phyloP scores from a whole-genome alignment of 92 coral and sea anemone genomes.

The Parazoanthus atlanticus region DNA sequence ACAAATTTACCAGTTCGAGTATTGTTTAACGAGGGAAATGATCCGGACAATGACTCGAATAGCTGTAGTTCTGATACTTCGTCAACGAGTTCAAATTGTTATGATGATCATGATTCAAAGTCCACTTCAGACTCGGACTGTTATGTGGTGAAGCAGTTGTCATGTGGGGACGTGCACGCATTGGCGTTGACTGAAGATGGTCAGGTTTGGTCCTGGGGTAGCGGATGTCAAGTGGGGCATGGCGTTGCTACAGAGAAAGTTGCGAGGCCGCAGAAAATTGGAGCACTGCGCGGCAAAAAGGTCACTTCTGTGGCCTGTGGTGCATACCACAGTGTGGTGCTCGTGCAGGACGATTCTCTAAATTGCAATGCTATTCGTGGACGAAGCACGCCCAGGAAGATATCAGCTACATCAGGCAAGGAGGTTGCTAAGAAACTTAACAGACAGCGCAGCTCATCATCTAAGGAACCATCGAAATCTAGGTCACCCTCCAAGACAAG shows the following conservation, averaged over 20 bases:
- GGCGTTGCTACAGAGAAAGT: slow-evolving; percentile 61
- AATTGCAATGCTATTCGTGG: slow-evolving; percentile 37
- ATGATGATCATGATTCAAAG: slow-evolving; percentile 21
- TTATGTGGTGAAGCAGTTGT: slow-evolving; percentile 57
- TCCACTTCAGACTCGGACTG: slow-evolving; percentile 13
- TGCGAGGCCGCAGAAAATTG: slow-evolving; percentile 64
- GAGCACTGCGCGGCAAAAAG: slow-evolving; percentile 72
- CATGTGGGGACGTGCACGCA: slow-evolving; percentile 92
- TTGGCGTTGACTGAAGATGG: slow-evolving; percentile 76
- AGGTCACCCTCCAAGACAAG: slow-evolving; percentile 20
- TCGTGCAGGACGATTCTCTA: slow-evolving; percentile 54
- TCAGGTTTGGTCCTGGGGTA: slow-evolving; percentile 97
- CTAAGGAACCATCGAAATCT: slow-evolving; percentile 52
- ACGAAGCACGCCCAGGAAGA: slow-evolving; percentile 18
- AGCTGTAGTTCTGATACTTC: not conserved
- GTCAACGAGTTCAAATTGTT: slow-evolving; percentile 15
- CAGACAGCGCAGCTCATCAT: slow-evolving; percentile 35
- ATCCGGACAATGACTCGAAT: slow-evolving; percentile 1
- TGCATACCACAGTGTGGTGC: slow-evolving; percentile 89
- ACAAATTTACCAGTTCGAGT: slow-evolving; percentile 68
- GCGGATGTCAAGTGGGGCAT: slow-evolving; percentile 87
- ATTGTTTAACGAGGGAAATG: slow-evolving; percentile 51
- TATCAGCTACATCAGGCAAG: slow-evolving; percentile 39
- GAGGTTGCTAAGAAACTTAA: slow-evolving; percentile 18
- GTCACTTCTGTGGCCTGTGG: slow-evolving; percentile 83